Evolutionary conservation across 2,113 vertebrate genomes (phyloP).

Genomic region (Danionella cerebrum): DNA sequence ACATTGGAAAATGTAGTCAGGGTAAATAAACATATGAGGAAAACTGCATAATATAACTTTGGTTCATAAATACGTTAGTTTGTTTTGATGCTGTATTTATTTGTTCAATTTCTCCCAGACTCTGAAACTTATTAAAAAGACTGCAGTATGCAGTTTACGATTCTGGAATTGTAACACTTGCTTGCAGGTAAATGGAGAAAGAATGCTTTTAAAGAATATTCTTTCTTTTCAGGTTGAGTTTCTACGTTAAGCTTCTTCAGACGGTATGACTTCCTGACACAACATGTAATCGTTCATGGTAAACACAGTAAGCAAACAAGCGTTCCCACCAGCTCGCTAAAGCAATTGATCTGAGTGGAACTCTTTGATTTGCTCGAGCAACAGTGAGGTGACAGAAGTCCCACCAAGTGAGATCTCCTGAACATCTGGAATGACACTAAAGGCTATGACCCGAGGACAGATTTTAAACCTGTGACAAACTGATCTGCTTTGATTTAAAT

Average conservation of each 20-base stretch:
- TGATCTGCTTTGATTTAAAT: constrained; percentile 57
- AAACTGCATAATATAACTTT: no score
- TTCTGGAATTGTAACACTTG: no score
- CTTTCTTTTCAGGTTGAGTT: no score
- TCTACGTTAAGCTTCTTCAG: constrained; percentile 11
- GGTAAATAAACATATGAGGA: no score
- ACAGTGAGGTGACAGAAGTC: background rate
- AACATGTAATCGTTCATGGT: constrained; percentile 24
- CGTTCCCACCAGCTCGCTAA: constrained; percentile 6
- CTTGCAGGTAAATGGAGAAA: no score
- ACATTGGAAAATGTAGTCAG: no score
- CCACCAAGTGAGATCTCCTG: background rate
- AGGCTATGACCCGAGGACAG: constrained; percentile 48
- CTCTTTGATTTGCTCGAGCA: constrained; percentile 48
- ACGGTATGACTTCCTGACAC: background rate
- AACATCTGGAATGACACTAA: background rate
- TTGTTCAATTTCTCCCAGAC: no score
- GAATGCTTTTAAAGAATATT: no score
- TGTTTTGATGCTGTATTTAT: no score
- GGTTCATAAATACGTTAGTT: no score
- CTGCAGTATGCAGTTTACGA: no score
- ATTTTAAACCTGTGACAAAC: constrained; percentile 57
- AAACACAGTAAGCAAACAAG: constrained; percentile 17
- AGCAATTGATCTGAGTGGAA: constrained; percentile 10
- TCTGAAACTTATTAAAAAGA: no score